These are phyloP conservation scores for Acanthosoma haemorrhoidale DNA, from an alignment of 2,888 invertebrate genomes.

Conservation along the genomic window DNA sequence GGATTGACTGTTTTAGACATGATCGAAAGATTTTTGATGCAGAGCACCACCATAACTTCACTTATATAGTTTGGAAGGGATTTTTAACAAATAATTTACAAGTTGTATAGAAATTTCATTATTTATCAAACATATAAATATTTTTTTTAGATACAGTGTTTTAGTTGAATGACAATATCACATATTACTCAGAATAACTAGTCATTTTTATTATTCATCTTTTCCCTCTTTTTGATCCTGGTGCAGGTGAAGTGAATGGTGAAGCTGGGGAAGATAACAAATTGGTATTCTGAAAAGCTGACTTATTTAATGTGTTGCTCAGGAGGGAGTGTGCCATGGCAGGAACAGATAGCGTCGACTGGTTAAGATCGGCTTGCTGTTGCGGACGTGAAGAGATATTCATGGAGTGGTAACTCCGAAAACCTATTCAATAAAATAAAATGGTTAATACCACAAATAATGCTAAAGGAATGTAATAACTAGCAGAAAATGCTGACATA, in stretches of 20 bases:
- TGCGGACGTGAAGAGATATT: background rate
- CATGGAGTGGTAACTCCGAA: conserved; percentile 7
- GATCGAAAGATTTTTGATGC: too few species aligned
- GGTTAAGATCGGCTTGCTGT: conserved; percentile 7
- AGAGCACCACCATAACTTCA: too few species aligned
- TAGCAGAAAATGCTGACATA: too few species aligned
- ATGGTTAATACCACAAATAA: too few species aligned
- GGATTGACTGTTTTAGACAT: too few species aligned
- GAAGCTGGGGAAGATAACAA: background rate
- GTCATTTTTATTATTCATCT: conserved; percentile 20
- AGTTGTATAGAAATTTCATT: too few species aligned
- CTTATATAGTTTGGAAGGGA: too few species aligned
- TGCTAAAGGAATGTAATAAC: too few species aligned
- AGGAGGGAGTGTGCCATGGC: background rate
- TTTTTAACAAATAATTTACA: too few species aligned
- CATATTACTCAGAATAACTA: background rate
- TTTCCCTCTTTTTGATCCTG: conserved; percentile 28
- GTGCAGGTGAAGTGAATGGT: background rate
- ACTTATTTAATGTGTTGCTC: background rate
- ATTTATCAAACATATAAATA: background rate
- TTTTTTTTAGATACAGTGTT: background rate
- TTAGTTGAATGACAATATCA: background rate
- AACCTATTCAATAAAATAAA: background rate
- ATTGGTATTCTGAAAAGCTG: background rate
- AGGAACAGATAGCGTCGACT: background rate